phyloP scores from a whole-genome alignment of 2,113 vertebrate genomes.

The Camelus bactrianus region DNA sequence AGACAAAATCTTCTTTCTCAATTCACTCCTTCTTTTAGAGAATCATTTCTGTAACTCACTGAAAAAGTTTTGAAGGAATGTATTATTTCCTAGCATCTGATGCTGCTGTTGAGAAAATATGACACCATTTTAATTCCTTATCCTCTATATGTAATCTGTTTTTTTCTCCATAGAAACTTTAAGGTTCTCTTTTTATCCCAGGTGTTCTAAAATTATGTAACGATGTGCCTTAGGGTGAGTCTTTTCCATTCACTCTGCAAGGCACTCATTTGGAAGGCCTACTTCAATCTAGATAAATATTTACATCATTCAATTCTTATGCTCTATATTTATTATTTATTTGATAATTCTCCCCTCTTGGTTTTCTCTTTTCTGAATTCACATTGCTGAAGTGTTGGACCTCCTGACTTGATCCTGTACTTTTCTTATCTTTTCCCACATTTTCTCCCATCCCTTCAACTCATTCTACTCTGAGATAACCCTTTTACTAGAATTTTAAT shows the following conservation, averaged over 20 bases:
- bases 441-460: neutral
- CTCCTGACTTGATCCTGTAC: neutral
- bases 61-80: neutral
- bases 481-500: neutral
- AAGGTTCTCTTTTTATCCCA: neutral
- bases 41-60: neutral
- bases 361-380: neutral
- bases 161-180: neutral
- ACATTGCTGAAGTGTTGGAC: neutral
- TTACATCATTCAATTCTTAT: neutral
- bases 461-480: neutral
- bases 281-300: neutral
- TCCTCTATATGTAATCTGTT: neutral
- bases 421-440: neutral
- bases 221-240: neutral
- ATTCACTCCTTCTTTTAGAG: neutral
- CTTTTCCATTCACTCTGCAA: neutral
- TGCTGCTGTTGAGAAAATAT: neutral
- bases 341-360: neutral
- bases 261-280: neutral
- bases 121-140: neutral
- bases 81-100: neutral
- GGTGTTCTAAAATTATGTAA: neutral
- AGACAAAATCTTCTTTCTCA: neutral
- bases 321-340: neutral